Evolutionary conservation across 1,140 invertebrate species (phyloP).

Genomic region (Drosophila mayri): DNA sequence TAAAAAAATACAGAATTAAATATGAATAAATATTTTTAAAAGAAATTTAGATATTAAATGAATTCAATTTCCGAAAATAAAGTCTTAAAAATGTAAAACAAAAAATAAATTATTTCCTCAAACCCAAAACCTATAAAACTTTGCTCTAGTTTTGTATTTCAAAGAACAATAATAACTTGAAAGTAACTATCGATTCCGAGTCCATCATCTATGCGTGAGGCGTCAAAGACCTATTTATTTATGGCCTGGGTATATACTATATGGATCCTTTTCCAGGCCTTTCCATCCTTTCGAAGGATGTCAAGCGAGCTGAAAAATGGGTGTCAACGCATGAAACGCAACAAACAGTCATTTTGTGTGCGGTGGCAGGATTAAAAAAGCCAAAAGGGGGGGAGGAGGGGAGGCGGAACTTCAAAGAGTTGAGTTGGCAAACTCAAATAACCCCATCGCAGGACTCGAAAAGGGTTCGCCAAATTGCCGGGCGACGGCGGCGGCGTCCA

Average conservation of each 20-base stretch:
- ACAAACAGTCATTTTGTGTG: constrained; percentile 74
- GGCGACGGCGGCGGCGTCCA: constrained; percentile 48
- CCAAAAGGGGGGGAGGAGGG: not conserved
- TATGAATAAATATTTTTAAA: too few relatives aligned
- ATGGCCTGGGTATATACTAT: not conserved
- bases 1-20: too few relatives aligned
- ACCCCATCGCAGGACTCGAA: constrained; percentile 39
- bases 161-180: not conserved
- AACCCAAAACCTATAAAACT: not conserved
- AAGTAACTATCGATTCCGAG: constrained; percentile 10
- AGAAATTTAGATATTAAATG: too few relatives aligned
- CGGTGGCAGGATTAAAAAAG: constrained; percentile 36
- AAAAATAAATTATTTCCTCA: not conserved
- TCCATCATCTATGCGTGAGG: constrained; percentile 1
- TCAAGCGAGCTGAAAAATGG: constrained; percentile 61
- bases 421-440: constrained; percentile 55
- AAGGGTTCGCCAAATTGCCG: constrained; percentile 77
- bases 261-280: constrained; percentile 5
- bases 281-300: constrained; percentile 22
- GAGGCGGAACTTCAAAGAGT: constrained; percentile 50
- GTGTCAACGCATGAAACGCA: constrained; percentile 79
- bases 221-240: constrained; percentile 1
- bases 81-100: too few relatives aligned
- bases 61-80: too few relatives aligned
- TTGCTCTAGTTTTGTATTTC: not conserved